Percentiles rank a stretch among this genome's conserved stretches.
Conservation (phyloP, 2,113 vertebrate genomes). For the Spilogale gracilis region DNA sequence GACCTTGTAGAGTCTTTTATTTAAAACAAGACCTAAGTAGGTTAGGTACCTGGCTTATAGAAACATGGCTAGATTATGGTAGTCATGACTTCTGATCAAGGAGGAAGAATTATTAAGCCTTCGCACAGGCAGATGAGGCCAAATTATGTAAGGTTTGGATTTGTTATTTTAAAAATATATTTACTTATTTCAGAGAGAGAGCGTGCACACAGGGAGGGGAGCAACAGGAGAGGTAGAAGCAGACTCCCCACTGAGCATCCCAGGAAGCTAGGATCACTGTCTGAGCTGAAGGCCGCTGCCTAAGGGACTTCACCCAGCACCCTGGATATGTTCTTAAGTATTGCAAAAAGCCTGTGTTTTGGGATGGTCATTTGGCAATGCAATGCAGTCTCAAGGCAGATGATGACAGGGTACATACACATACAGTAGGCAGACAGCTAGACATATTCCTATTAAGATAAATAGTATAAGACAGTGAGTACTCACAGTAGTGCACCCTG, state of each 20-base stretch:
- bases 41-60: neutral
- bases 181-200: neutral
- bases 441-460: neutral
- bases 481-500: neutral
- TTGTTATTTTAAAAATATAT: neutral
- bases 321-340: neutral
- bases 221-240: neutral
- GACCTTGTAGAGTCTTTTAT: neutral
- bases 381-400: neutral
- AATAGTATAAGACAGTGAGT: neutral
- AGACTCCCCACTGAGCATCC: neutral
- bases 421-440: neutral
- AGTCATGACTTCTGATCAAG: constrained; percentile 4
- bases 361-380: neutral
- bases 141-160: neutral
- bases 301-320: neutral
- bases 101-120: neutral
- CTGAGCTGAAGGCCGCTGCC: neutral
- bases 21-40: neutral
- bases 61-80: neutral
- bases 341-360: neutral
- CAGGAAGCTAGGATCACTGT: neutral
- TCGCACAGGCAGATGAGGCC: neutral
- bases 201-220: neutral
- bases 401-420: neutral